Base-by-base conservation (phyloP, 1,140 invertebrate species). In the Brachionus angularis region DNA sequence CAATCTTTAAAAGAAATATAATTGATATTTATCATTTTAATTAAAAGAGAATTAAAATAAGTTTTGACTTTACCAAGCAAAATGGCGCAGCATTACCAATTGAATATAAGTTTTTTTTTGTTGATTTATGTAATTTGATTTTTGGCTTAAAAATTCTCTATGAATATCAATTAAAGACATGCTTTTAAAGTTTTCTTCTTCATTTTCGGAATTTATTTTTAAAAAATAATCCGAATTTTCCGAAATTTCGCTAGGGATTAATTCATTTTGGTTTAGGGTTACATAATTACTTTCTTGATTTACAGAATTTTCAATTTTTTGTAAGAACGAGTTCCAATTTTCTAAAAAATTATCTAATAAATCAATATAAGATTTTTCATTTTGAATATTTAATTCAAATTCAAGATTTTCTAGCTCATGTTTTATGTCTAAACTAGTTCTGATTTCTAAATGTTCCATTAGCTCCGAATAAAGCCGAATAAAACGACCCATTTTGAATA, bases 401-500 rank as follows among this genome's bases (percentile, higher is more conserved):
- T 55, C 61, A 44, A 64, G 14, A 64, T 64, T 47, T 1, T 64
- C 61, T 5, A 64, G 23, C 33, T 46, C 62, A 12, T 67, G 39
- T 2, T 34, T 1, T 21, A 67, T 18, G 29, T 67, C 62, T 33
- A 47, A 39, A 29, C 47, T 50, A 8, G 47, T 12, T 16, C 47
- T 46, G 21, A 27, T 36, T 8, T 67, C 23, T 16, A 49, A 18
- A 31, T 31, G 25, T 31, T 47, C 18, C 62, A 67, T 67, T 23
- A 67, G 29, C 8, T 67, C 62, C 33, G 47, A 44, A 31, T 67
- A 67, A 12, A 47, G 12, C 7, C 62, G 39, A 47, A 67, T 67
- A 36, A 67, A 67, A 16, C 47, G 16, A 2, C 62, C 62, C 62
- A 67, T 47, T 50, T 67, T 67, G 16, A 67, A 67, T 67, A 67